Evolutionary conservation across 1,140 invertebrate species (phyloP), one percentile per base, ranked within the genome.

Genomic region (Zelostemma sp.): DNA sequence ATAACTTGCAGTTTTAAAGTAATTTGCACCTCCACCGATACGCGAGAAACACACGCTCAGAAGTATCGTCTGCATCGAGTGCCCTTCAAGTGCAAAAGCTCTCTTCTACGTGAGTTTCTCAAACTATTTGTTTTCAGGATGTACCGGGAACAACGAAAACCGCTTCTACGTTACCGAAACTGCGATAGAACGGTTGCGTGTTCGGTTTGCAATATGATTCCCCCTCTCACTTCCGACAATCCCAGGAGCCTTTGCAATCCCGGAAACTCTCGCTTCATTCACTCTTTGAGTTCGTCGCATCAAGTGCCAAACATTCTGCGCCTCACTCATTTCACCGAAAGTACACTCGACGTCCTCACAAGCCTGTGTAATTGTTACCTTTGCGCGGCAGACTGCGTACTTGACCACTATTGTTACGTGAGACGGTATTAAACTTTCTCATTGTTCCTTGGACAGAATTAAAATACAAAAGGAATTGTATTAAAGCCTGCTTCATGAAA

Each of bases 1-100:
- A 76, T 72, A 74, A 76, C 63, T 76, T 73, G 57, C 66, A 57
- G 33, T 69, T 68, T 28, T 38, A n/a, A 55, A 63, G 66, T 59
- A 63, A 59, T 63, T 68, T 57, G 35, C 43, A 45, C 28, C 25
- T 59, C 21, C 19, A 35, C 53, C 38, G 59, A 63, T 68, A 53
- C 43, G 49, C 59, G 55, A n/a, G 45, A 68, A 59, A 68, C 59
- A 59, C 35, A 55, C 19, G 49, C 17, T 6, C 49, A 58, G 33
- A 43, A 15, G 1, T 3, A 15, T 9, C 35, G 9, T 12, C 2
- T 38, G 35, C 35, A 3, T 9, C 35, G 9, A 31, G 5, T 6
- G 5, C 11, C 5, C 11, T 31, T 6, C 28, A 31, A 31, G 28
- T 31, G 11, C 11, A 31, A 31, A 31, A 11, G 28, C 5, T 31